A percentile compares a stretch with the other conserved stretches of the same genome.
Evolutionary conservation across 2,888 invertebrate genomes (phyloP).

Genomic region (Drosophila buzzatii): DNA sequence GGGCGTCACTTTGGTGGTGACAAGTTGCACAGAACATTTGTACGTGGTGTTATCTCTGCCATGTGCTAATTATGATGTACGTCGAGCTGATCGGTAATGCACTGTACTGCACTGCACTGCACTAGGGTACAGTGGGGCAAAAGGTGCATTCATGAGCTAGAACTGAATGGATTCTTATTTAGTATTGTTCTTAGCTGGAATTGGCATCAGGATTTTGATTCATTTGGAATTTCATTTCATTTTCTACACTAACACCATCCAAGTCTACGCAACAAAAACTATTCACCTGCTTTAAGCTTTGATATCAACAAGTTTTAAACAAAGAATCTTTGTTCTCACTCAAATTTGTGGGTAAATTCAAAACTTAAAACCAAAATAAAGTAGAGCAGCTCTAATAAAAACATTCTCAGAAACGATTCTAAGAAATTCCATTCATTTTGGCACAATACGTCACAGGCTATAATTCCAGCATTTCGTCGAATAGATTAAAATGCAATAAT

Average conservation of each 20-base stretch:
- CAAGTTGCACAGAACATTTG: constrained; percentile 54
- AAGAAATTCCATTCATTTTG: neutral
- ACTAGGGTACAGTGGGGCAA: constrained; percentile 21
- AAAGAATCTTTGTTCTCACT: neutral
- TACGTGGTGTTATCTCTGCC: constrained; percentile 58
- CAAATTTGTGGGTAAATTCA: neutral
- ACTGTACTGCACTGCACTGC: constrained; percentile 22
- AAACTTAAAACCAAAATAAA: neutral
- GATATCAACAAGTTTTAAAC: neutral
- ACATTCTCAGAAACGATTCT: neutral
- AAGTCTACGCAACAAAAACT: neutral
- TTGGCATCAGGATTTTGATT: no score
- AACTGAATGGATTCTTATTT: neutral
- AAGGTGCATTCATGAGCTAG: neutral
- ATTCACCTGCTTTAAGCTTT: neutral
- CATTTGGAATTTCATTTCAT: neutral
- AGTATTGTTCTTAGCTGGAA: neutral
- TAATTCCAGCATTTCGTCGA: neutral
- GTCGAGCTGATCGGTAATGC: constrained; percentile 31
- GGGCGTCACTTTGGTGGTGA: constrained; percentile 31
- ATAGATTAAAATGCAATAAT: constrained; percentile 1
- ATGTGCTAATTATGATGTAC: constrained; percentile 73
- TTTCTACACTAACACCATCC: neutral
- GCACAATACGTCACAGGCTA: neutral
- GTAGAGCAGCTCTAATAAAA: neutral